These are phyloP conservation scores for Euura saliciscinereae DNA, from an alignment of 1,140 invertebrate species.

Conservation along the genomic window DNA sequence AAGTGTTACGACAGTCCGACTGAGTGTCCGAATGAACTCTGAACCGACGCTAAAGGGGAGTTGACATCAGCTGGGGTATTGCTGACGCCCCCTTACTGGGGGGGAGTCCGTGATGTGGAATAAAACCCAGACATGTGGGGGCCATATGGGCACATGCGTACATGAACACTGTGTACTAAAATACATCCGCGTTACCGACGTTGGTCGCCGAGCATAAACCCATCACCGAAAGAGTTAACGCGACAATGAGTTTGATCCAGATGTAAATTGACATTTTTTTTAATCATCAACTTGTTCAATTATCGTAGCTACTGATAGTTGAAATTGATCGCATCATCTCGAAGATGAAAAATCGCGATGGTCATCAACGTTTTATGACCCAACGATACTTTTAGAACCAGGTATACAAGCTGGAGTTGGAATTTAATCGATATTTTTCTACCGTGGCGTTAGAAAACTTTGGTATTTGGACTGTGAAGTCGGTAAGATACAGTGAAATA, in stretches of 20 bases:
- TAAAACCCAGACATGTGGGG: constrained; percentile 36
- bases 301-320: neutral
- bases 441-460: neutral
- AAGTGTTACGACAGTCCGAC: neutral
- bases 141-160: constrained; percentile 34
- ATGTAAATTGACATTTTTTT: neutral
- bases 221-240: neutral
- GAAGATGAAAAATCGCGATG: no score
- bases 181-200: neutral
- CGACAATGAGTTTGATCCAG: neutral
- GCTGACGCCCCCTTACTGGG: constrained; percentile 23
- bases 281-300: neutral
- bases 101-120: constrained; percentile 8
- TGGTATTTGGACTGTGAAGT: neutral
- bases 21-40: constrained; percentile 6
- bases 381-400: no score
- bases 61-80: constrained; percentile 30
- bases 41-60: constrained; percentile 14
- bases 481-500: constrained; percentile 4
- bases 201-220: neutral
- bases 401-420: neutral
- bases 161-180: neutral
- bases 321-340: no score
- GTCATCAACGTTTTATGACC: no score
- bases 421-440: neutral